Evolutionary conservation across 2,113 vertebrate species (phyloP).

Genomic region (Lamprotornis superbus): DNA sequence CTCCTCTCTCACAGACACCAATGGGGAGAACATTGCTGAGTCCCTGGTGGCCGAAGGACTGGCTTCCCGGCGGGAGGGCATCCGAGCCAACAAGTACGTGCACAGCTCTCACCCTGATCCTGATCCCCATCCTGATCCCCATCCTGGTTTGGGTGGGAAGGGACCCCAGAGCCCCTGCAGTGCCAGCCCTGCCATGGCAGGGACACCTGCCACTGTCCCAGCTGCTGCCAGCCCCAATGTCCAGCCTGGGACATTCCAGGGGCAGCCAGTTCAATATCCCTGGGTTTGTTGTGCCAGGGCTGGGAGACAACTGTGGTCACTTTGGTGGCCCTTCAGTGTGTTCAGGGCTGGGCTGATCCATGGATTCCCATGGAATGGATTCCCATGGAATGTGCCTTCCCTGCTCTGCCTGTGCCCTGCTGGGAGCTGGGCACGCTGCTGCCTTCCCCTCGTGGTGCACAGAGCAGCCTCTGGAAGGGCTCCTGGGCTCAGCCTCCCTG

Average conservation of each 20-base stretch:
- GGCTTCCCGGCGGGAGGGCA: slow-evolving; percentile 91
- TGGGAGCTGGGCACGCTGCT: rapidly evolving
- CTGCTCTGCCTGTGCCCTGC: background rate
- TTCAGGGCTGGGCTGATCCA: rapidly evolving
- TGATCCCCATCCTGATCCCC: rapidly evolving
- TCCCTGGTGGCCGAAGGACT: slow-evolving; percentile 89
- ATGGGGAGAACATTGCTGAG: slow-evolving; percentile 93
- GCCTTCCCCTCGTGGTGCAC: rapidly evolving
- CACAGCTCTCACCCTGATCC: rapidly evolving
- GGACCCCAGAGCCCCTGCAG: background rate
- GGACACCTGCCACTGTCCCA: background rate
- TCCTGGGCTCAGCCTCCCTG: background rate
- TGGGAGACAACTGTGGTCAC: rapidly evolving
- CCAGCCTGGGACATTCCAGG: background rate
- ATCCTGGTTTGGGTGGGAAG: background rate
- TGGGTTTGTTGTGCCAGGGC: rapidly evolving
- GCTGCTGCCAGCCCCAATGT: background rate
- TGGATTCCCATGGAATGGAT: background rate
- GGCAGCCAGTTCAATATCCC: rapidly evolving
- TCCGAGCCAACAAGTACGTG: slow-evolving; percentile 91
- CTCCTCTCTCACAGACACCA: slow-evolving; percentile 76
- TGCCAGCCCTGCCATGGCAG: background rate
- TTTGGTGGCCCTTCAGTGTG: too few species aligned
- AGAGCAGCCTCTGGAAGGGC: background rate
- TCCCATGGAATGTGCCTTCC: rapidly evolving